A percentile compares a stretch with the other conserved stretches of the same genome.
These are phyloP conservation scores for Philopedon plagiatum DNA, from an alignment of 2,888 invertebrate species.

Conservation along the genomic window DNA sequence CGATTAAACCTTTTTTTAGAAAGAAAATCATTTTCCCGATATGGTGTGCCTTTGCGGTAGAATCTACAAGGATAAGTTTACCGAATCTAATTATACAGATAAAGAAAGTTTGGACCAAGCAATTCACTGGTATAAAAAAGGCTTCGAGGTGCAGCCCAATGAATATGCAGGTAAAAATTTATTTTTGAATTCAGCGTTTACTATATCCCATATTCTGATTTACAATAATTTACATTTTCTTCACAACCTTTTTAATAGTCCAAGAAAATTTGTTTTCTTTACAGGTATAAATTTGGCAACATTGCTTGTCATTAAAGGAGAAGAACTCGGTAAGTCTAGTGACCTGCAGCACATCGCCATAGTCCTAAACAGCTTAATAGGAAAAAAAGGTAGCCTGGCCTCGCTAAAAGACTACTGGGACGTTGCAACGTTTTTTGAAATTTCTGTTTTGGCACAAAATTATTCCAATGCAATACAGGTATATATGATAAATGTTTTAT, in stretches of 20 bases:
- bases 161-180: constrained; percentile 86
- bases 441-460: constrained; percentile 97
- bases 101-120: constrained; percentile 90
- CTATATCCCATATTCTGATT: no score
- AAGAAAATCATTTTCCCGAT: constrained; percentile 96
- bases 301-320: constrained; percentile 94
- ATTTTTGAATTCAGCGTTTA: no score
- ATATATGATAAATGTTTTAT: not conserved
- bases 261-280: constrained; percentile 48
- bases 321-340: constrained; percentile 92
- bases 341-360: constrained; percentile 94
- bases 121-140: constrained; percentile 97
- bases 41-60: constrained; percentile 98
- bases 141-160: constrained; percentile 98
- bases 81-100: constrained; percentile 94
- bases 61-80: constrained; percentile 97
- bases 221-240: no score
- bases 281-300: constrained; percentile 95
- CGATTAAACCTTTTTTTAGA: constrained; percentile 67
- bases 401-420: constrained; percentile 98
- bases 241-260: no score
- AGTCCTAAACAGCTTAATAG: constrained; percentile 96
- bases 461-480: constrained; percentile 97
- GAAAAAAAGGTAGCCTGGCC: constrained; percentile 95
- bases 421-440: constrained; percentile 98